Percentiles rank a stretch among this genome's conserved stretches.
Evolutionary conservation across 2,797 vertebrate genomes (phyloP).

Genomic region (Lagocephalus sceleratus): DNA sequence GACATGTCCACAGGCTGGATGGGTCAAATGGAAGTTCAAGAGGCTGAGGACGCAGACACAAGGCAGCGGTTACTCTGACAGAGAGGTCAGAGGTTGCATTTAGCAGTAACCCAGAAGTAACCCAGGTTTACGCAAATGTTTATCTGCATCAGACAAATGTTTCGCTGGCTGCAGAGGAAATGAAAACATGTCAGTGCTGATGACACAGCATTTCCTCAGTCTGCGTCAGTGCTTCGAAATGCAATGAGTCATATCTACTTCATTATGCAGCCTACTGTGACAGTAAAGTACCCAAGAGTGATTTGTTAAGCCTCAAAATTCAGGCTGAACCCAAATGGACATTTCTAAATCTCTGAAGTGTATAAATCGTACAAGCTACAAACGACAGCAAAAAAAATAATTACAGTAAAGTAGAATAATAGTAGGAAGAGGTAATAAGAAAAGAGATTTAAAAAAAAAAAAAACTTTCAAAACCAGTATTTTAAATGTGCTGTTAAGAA

Average conservation of each 20-base stretch:
- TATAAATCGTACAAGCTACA: too few species aligned
- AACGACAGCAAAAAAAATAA: background rate
- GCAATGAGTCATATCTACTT: background rate
- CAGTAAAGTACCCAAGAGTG: too few species aligned
- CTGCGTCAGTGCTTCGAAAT: conserved; percentile 3
- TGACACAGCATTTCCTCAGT: background rate
- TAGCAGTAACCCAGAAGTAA: background rate
- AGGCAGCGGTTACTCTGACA: conserved; percentile 3
- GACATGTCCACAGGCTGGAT: background rate
- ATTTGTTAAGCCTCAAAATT: too few species aligned
- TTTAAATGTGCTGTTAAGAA: background rate
- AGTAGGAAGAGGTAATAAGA: too few species aligned
- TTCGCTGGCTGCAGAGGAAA: conserved; percentile 5
- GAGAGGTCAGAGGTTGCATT: conserved; percentile 7
- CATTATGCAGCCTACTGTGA: too few species aligned
- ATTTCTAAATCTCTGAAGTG: too few species aligned
- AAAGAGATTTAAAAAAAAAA: too few species aligned
- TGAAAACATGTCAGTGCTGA: background rate
- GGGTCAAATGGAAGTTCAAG: conserved; percentile 18
- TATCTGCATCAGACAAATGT: conserved; percentile 13
- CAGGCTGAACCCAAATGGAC: too few species aligned
- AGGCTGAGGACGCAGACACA: conserved; percentile 13
- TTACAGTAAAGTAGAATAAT: background rate
- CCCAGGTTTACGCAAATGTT: conserved; percentile 1
- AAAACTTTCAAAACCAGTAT: background rate